These are phyloP conservation scores for Thalassaphorura encarpata DNA, from an alignment of 1,140 invertebrate species.

Conservation along the genomic window DNA sequence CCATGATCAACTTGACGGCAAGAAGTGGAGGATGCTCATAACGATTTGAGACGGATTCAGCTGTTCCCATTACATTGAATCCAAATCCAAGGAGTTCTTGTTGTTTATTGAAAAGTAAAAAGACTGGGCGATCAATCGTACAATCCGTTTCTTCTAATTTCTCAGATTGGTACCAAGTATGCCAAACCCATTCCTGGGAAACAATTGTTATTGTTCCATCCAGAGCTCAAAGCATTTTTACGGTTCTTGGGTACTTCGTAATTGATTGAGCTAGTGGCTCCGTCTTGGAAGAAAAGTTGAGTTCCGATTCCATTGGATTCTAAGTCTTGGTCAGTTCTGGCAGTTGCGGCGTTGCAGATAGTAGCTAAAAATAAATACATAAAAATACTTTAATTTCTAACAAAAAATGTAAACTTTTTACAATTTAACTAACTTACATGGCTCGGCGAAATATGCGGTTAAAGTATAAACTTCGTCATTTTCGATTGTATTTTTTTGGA, in stretches of 20 bases:
- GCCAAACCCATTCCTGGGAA: conserved; percentile 14
- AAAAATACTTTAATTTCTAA: not conserved
- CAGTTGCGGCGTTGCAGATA: conserved; percentile 8
- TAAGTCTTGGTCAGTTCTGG: not conserved
- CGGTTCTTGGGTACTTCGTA: not conserved
- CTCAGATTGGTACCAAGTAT: conserved; percentile 6
- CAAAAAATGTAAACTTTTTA: too few species aligned
- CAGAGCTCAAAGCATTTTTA: not conserved
- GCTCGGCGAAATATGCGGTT: not conserved
- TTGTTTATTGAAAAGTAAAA: conserved; percentile 8
- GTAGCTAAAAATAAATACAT: not conserved
- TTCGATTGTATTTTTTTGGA: not conserved
- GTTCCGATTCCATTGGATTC: conserved; percentile 3
- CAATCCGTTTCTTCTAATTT: not conserved
- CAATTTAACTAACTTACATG: not conserved
- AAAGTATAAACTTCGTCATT: not conserved
- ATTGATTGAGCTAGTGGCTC: not conserved
- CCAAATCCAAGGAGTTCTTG: conserved; percentile 12
- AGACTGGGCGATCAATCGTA: not conserved
- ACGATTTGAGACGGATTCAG: not conserved
- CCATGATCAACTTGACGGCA: conserved; percentile 11
- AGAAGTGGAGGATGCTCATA: conserved; percentile 8
- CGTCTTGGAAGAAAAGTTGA: conserved; percentile 6
- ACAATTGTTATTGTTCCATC: conserved; percentile 9
- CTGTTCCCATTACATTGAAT: conserved; percentile 1